Percentiles rank a stretch among this genome's conserved stretches.
Evolutionary conservation across 2,888 invertebrate genomes (phyloP).

Genomic region (Drosophila anomelani): DNA sequence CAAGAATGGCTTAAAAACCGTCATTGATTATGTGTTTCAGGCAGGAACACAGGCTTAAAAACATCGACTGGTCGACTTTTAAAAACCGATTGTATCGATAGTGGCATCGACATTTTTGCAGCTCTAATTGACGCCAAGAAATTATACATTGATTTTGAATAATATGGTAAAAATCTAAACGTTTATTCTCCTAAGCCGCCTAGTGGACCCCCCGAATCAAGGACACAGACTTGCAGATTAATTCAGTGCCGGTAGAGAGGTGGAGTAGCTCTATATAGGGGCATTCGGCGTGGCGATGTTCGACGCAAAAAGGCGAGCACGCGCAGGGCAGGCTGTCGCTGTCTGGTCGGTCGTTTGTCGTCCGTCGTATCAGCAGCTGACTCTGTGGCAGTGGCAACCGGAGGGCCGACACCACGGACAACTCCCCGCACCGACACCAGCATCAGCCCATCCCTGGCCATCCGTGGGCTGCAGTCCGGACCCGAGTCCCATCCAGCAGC

Average conservation of each 20-base stretch:
- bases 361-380: conserved; percentile 66
- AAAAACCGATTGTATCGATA: background rate
- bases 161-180: conserved; percentile 36
- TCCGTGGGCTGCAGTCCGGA: conserved; percentile 25
- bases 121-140: conserved; percentile 35
- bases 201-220: background rate
- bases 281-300: conserved; percentile 44
- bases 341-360: conserved; percentile 19
- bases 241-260: background rate
- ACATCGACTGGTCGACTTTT: background rate
- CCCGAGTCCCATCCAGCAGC: conserved; percentile 37
- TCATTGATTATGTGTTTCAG: background rate
- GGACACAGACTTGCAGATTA: background rate
- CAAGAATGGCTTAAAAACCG: background rate
- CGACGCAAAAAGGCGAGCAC: conserved; percentile 61
- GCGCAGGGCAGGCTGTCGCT: conserved; percentile 53
- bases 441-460: conserved; percentile 26
- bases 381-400: conserved; percentile 24
- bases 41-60: too few species aligned
- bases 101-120: conserved; percentile 5
- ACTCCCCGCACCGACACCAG: conserved; percentile 46
- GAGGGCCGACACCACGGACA: conserved; percentile 32
- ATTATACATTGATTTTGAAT: conserved; percentile 42
- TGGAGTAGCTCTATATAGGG: background rate
- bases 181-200: background rate